These are phyloP conservation scores for Lucifuga dentata DNA, from an alignment of 2,113 vertebrate genomes.

Conservation along the genomic window DNA sequence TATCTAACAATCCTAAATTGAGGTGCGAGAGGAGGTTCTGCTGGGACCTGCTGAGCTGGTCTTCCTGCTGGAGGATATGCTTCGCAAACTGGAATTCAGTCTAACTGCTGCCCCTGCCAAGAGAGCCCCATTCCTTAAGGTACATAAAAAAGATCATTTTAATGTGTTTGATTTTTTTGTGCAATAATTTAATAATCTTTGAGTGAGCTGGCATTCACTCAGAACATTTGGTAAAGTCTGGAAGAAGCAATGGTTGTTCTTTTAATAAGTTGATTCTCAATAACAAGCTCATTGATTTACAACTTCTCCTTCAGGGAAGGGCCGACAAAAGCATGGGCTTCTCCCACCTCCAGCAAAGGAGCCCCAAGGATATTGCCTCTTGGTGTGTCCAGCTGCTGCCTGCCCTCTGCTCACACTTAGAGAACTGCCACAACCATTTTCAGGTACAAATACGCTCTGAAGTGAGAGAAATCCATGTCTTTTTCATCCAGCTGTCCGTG, in stretches of 20 bases:
- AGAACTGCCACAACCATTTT: slow-evolving; percentile 96
- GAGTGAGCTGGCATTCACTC: no score
- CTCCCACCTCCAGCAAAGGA: slow-evolving; percentile 90
- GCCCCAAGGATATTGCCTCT: slow-evolving; percentile 83
- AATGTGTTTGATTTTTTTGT: no score
- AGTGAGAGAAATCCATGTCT: neutral
- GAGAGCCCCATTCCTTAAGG: slow-evolving; percentile 89
- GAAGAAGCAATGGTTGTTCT: no score
- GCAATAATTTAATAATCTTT: no score
- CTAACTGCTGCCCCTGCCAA: slow-evolving; percentile 81
- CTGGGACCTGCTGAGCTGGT: slow-evolving; percentile 91
- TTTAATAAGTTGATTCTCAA: no score
- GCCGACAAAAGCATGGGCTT: slow-evolving; percentile 87
- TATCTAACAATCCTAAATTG: neutral
- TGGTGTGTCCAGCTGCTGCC: slow-evolving; percentile 85
- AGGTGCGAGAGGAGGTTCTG: slow-evolving; percentile 90
- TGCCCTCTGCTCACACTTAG: slow-evolving; percentile 92
- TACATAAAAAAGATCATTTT: slow-evolving; percentile 42
- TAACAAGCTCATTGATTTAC: no score
- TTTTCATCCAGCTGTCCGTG: neutral
- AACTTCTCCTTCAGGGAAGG: slow-evolving; percentile 81
- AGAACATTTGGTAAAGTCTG: no score
- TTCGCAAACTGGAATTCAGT: slow-evolving; percentile 90
- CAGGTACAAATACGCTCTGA: slow-evolving; percentile 82
- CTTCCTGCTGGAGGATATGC: slow-evolving; percentile 95